These are phyloP conservation scores for Pangasianodon hypophthalmus DNA, from an alignment of 2,113 vertebrate genomes.

Conservation along the genomic window DNA sequence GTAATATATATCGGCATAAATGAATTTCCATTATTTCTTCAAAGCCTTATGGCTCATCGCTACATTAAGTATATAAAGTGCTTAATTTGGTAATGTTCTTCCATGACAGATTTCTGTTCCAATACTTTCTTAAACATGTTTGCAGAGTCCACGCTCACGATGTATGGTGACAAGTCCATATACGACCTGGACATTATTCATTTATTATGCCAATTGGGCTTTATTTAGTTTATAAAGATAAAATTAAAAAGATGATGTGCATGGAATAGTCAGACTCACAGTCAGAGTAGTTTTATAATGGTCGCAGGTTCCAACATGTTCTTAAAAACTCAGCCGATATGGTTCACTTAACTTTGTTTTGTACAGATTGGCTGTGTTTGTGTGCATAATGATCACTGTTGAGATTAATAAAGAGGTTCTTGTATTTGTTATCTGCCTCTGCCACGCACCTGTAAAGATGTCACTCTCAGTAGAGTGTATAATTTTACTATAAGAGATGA, in stretches of 20 bases:
- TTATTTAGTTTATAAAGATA: neutral
- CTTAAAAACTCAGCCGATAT: neutral
- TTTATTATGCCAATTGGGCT: neutral
- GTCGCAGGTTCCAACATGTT: neutral
- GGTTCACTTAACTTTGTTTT: neutral
- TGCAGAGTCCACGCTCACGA: neutral
- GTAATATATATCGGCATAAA: neutral
- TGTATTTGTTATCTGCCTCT: neutral
- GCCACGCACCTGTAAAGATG: conserved; percentile 17
- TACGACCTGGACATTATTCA: neutral
- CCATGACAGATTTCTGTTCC: neutral
- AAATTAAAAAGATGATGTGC: neutral
- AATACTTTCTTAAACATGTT: neutral
- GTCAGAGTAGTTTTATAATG: neutral
- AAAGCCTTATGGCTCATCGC: neutral
- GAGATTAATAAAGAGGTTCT: neutral
- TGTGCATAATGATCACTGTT: neutral
- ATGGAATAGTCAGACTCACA: neutral
- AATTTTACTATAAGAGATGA: neutral
- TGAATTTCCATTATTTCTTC: neutral
- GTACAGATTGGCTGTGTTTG: neutral
- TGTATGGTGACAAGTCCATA: neutral
- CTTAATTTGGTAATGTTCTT: conserved; percentile 10
- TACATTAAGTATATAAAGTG: neutral
- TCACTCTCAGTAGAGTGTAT: neutral